These are phyloP conservation scores for Agonopterix subpropinquella DNA, from an alignment of 2,888 invertebrate species.

Conservation along the genomic window DNA sequence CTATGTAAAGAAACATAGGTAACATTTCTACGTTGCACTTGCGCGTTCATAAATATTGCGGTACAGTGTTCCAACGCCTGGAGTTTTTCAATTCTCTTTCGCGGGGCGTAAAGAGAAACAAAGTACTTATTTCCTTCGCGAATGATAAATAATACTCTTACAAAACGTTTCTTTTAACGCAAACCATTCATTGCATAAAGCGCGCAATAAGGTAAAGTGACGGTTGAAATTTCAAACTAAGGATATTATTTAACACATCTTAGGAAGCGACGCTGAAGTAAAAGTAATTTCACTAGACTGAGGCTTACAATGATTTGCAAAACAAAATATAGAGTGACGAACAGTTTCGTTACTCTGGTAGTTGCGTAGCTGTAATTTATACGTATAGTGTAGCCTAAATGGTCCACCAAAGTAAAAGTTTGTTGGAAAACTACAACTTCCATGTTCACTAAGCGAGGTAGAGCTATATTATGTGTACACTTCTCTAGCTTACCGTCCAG, in stretches of 20 bases:
- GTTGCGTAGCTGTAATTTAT: too few species aligned
- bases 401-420: conserved; percentile 34
- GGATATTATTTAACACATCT: too few species aligned
- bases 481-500: conserved; percentile 13
- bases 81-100: too few species aligned
- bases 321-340: conserved; percentile 16
- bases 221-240: too few species aligned
- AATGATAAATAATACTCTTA: conserved; percentile 5
- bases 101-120: too few species aligned
- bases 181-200: too few species aligned
- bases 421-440: conserved; percentile 34
- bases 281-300: conserved; percentile 2
- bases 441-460: conserved; percentile 31
- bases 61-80: too few species aligned
- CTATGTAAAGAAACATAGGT: too few species aligned
- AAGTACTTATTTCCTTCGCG: neutral
- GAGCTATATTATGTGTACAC: conserved; percentile 26
- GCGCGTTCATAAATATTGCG: too few species aligned
- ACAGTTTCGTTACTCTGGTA: neutral
- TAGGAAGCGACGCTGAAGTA: too few species aligned
- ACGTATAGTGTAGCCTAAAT: neutral
- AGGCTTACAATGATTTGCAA: conserved; percentile 19
- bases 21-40: too few species aligned
- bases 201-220: too few species aligned
- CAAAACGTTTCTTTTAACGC: neutral